phyloP scores from a whole-genome alignment of 2,113 vertebrate species.

The Caretta caretta region DNA sequence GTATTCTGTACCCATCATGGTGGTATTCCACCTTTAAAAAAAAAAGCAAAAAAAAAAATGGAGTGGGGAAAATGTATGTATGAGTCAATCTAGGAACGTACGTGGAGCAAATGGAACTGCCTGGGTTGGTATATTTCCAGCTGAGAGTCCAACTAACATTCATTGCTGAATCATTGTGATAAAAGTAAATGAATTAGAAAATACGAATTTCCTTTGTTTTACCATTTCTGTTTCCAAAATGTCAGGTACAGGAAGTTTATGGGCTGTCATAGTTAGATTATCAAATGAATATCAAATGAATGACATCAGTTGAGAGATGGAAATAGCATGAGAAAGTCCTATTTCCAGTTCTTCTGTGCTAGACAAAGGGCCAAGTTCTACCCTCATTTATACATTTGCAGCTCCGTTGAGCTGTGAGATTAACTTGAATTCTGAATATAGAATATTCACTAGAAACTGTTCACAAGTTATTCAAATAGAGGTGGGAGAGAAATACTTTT shows the following conservation, averaged over 20 bases:
- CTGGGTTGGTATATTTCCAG: not conserved
- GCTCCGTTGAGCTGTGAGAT: not conserved
- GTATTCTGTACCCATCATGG: not conserved
- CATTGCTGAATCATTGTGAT: not conserved
- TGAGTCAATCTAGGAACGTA: not conserved
- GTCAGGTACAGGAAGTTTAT: conserved; percentile 34
- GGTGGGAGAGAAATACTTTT: not conserved
- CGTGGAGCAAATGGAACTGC: not conserved
- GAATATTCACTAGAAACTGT: not conserved
- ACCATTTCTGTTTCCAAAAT: not conserved
- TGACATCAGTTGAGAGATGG: not conserved
- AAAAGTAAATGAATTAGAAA: conserved; percentile 12
- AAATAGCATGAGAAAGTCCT: conserved; percentile 41
- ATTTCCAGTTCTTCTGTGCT: conserved; percentile 9
- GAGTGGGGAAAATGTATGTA: not conserved
- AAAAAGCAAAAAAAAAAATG: not conserved
- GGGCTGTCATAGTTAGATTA: conserved; percentile 17
- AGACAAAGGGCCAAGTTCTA: not conserved
- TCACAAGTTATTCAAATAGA: not conserved
- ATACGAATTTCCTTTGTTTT: conserved; percentile 20
- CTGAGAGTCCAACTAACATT: not conserved
- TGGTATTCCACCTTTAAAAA: not conserved
- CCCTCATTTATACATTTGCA: not conserved
- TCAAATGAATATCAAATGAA: not conserved
- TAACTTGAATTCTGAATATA: not conserved